phyloP scores from a whole-genome alignment of 2,113 vertebrate species.

The Atherinomorus stipes region DNA sequence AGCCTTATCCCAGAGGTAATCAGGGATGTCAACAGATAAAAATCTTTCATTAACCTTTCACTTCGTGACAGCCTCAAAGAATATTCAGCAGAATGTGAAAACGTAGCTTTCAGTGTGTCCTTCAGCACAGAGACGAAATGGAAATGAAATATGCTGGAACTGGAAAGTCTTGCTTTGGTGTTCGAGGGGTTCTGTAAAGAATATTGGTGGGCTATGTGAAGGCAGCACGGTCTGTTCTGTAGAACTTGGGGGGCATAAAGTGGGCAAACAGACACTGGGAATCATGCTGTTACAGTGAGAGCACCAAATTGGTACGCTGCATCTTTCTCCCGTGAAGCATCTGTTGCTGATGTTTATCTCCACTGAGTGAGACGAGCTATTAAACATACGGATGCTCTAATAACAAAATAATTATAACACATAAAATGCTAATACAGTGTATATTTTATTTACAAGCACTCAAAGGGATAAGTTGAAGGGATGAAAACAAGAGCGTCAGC shows the following conservation, averaged over 20 bases:
- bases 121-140: neutral
- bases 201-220: conserved; percentile 14
- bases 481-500: neutral
- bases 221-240: conserved; percentile 31
- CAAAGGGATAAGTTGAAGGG: neutral
- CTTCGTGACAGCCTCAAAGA: conserved; percentile 32
- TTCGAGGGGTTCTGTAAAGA: conserved; percentile 15
- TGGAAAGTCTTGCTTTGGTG: neutral
- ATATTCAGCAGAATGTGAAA: conserved; percentile 54
- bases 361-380: conserved; percentile 13
- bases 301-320: conserved; percentile 43
- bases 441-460: conserved; percentile 44
- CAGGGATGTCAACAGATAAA: conserved; percentile 62
- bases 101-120: neutral
- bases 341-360: conserved; percentile 19
- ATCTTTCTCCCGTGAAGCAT: conserved; percentile 18
- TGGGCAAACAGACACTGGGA: conserved; percentile 43
- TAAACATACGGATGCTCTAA: neutral
- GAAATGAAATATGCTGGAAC: neutral
- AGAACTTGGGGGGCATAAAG: conserved; percentile 10
- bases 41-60: conserved; percentile 71
- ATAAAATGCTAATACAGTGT: conserved; percentile 38
- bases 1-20: conserved; percentile 61
- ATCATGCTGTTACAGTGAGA: conserved; percentile 34
- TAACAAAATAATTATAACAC: conserved; percentile 34